Percentiles rank a stretch among this genome's conserved stretches.
Conservation (phyloP, 2,113 vertebrate species). For the Lagopus leucura region DNA sequence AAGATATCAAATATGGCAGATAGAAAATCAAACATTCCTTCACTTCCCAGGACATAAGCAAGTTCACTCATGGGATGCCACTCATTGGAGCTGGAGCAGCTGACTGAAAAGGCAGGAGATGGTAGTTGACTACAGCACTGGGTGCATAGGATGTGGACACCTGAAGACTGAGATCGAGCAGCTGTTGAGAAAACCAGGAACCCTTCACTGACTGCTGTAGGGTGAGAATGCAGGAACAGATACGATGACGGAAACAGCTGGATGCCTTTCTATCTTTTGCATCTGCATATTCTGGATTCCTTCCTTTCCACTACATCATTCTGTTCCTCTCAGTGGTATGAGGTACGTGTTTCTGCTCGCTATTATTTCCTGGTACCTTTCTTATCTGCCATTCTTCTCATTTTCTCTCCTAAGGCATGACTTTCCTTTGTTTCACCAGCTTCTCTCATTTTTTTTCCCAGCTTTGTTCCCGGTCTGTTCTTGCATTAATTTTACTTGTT, state of each 20-base stretch:
- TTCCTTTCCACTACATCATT: neutral
- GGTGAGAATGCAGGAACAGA: neutral
- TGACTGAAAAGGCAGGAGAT: neutral
- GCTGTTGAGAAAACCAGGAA: neutral
- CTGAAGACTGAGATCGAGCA: neutral
- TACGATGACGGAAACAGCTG: neutral
- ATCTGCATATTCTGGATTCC: neutral
- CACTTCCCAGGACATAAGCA: neutral
- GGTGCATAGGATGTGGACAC: neutral
- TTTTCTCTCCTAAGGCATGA: neutral
- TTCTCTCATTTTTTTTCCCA: neutral
- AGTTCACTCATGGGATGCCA: neutral
- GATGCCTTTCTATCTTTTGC: neutral
- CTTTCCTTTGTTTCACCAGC: neutral
- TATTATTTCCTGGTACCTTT: neutral
- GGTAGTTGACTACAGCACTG: neutral
- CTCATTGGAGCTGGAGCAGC: neutral
- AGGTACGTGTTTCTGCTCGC: neutral
- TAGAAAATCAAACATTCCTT: neutral
- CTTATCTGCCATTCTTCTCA: neutral
- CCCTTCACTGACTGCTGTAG: neutral
- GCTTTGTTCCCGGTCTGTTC: conserved; percentile 17
- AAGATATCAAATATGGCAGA: neutral
- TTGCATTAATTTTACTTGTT: conserved; percentile 27
- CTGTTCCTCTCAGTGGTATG: neutral